Percentiles rank a stretch among this genome's conserved stretches.
phyloP scores from a whole-genome alignment of 2,113 vertebrate genomes.

The Egretta garzetta region DNA sequence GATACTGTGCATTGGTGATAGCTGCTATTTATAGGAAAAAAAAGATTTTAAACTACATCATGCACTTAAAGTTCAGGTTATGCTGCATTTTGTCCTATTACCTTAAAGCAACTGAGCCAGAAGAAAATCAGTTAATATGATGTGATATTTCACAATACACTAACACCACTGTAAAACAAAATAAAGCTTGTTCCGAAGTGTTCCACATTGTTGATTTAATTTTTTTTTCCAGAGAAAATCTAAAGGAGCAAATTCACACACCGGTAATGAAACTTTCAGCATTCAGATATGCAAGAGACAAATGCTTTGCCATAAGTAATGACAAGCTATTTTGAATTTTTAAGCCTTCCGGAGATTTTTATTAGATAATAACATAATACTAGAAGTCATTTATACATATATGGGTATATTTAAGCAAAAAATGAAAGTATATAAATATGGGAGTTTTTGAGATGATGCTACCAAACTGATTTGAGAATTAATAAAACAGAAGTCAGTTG shows the following conservation, averaged over 20 bases:
- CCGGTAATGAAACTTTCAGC: neutral
- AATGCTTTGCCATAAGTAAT: neutral
- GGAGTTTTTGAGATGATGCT: neutral
- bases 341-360: neutral
- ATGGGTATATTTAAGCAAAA: neutral
- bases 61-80: neutral
- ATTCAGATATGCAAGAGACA: neutral
- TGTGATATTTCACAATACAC: neutral
- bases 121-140: neutral
- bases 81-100: neutral
- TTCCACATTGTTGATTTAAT: neutral
- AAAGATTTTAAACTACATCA: neutral
- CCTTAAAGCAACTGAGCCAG: neutral
- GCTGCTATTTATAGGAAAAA: neutral
- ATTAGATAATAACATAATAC: neutral
- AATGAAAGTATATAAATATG: neutral
- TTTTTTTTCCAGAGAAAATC: neutral
- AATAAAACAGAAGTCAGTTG: neutral
- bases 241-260: neutral
- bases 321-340: neutral
- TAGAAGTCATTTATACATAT: neutral
- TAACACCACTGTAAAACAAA: neutral
- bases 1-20: neutral
- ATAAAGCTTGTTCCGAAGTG: neutral
- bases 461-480: neutral